Percentiles rank a stretch among this genome's conserved stretches.
phyloP scores from a whole-genome alignment of 2,797 vertebrate species.

The Cyprinella venusta region DNA sequence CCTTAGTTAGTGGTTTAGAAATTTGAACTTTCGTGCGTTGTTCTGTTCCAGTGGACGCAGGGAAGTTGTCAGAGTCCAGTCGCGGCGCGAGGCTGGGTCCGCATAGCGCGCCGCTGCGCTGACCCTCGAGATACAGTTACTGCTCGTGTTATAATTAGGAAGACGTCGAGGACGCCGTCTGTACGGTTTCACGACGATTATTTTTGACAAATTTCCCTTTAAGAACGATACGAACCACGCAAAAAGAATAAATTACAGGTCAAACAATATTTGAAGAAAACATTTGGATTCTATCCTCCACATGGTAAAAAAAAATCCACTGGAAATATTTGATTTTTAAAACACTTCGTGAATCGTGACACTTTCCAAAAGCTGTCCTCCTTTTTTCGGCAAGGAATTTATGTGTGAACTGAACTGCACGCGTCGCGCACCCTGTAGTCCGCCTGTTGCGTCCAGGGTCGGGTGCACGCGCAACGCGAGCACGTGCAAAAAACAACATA shows the following conservation, averaged over 20 bases:
- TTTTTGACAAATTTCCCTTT: background rate
- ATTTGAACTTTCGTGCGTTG: slow-evolving; percentile 56
- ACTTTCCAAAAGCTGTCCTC: background rate
- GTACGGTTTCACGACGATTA: background rate
- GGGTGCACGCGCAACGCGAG: background rate
- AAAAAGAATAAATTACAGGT: no score
- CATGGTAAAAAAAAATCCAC: background rate
- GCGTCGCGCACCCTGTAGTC: background rate
- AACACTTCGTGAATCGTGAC: background rate
- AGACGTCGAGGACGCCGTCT: slow-evolving; percentile 24
- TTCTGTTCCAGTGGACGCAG: slow-evolving; percentile 55
- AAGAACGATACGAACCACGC: background rate
- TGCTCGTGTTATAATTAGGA: slow-evolving; percentile 68
- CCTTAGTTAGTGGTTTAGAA: slow-evolving; percentile 5
- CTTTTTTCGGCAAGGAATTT: background rate
- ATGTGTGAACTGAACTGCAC: background rate
- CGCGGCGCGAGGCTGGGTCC: slow-evolving; percentile 21
- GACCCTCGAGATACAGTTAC: slow-evolving; percentile 53
- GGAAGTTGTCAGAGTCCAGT: slow-evolving; percentile 45
- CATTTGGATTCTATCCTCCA: background rate
- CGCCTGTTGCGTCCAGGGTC: slow-evolving; percentile 4
- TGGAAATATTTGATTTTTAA: background rate
- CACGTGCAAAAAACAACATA: slow-evolving; percentile 16
- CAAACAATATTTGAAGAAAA: background rate
- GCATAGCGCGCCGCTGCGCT: slow-evolving; percentile 54